Evolutionary conservation across 2,113 vertebrate genomes (phyloP), one percentile per base, ranked within the genome.

Genomic region (Macroglossus sobrinus): DNA sequence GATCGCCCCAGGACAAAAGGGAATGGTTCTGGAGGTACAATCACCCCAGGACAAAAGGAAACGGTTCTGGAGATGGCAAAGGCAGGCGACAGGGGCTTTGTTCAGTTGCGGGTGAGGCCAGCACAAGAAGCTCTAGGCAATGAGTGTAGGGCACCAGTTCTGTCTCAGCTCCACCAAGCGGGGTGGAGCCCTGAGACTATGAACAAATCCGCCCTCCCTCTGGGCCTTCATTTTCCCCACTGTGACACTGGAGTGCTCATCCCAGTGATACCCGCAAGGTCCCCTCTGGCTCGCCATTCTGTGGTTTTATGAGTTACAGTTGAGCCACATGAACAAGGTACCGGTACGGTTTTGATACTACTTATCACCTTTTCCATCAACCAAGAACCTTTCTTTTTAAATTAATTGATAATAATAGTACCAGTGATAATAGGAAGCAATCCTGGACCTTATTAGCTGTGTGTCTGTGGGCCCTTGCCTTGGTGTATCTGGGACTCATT

Each of bases 121-220:
- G 13, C 45, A 14, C 6, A 4, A 18, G 28, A 35, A 38, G 7
- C 0, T 5, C 21, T 19, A 3, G 22, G 18, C 0, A 0, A 12
- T 22, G 5, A 10, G 6, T 3, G 0, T 10, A 26, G 19, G 6
- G 50, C 2, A 5, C 11, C 12, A 4, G 0, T 30, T 53, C 57
- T 33, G 30, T 50, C 68, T 38, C 33, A 21, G 85, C 26, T 16
- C 79, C 3, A 3, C 2, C 14, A 13, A 18, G 13, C 3, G 33
- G 13, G 5, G 11, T 7, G 35, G 10, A 30, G 43, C 10, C 28
- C 4, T 12, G 40, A 16, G 64, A 30, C 24, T 40, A 26, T 21
- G 14, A 66, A 33, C 11, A 33, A 35, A 12, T 69, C 28, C n/a
- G n/a, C 71, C 21, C 57, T 72, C 24, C 7, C 15, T n/a, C 7